These are phyloP conservation scores for Stylophora pistillata DNA, from an alignment of 64 coral and sea anemone species.

Conservation along the genomic window DNA sequence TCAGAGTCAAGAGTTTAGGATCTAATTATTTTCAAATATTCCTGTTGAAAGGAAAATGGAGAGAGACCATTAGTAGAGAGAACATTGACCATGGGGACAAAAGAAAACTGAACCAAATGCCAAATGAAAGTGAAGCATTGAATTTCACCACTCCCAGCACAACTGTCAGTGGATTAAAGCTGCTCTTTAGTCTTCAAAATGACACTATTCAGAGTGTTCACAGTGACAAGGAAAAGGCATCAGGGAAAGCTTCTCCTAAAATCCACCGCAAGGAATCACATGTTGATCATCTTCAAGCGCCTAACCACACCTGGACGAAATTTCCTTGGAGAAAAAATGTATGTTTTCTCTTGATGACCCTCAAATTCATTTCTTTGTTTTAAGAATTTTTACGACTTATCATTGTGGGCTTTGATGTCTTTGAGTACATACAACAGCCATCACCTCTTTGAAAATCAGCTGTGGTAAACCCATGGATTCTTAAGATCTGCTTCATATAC, in stretches of 20 bases:
- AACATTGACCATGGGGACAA: constrained; percentile 12
- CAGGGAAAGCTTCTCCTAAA: background rate
- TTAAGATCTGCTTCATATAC: too few relatives aligned
- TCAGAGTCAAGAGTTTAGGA: background rate
- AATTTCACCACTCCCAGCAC: background rate
- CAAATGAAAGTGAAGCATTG: constrained; percentile 10
- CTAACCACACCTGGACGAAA: background rate
- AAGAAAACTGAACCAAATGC: constrained; percentile 10
- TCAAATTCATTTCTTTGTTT: too few relatives aligned
- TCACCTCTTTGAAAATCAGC: too few relatives aligned
- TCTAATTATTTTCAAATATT: background rate
- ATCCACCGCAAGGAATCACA: background rate
- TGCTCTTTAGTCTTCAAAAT: background rate
- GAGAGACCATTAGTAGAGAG: background rate
- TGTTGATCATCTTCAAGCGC: background rate
- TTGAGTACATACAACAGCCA: too few relatives aligned
- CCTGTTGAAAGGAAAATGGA: background rate
- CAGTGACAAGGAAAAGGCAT: background rate
- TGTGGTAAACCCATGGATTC: too few relatives aligned
- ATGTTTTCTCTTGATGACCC: background rate
- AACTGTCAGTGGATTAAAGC: background rate
- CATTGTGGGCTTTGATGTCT: too few relatives aligned
- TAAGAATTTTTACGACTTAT: too few relatives aligned
- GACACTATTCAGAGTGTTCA: background rate
- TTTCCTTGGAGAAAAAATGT: constrained; percentile 14